Evolutionary conservation across 2,888 invertebrate species (phyloP), one percentile per base, ranked within the genome.

Genomic region (Cephus sareptanus): DNA sequence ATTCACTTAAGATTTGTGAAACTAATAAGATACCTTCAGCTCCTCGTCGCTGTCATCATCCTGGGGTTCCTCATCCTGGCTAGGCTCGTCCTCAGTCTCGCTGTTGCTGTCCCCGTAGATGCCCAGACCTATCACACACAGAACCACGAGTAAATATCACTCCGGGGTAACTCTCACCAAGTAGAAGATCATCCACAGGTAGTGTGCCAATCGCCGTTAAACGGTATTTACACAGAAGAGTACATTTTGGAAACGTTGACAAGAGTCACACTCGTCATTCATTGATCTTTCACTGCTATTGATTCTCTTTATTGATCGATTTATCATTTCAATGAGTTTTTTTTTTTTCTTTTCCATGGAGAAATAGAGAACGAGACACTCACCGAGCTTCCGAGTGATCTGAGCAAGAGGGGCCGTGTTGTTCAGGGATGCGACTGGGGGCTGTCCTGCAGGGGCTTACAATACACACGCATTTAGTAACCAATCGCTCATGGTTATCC

Each of bases 311-410:
- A 56, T 56, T 9, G 23, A 56, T 56, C 23, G 56, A 23, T 56
- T 56, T 56, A 56, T 23, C 56, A 23, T 56, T 56, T 56, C 56
- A 56, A 23, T 56, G 6, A 56, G 23, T 15, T 40, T 12, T 35
- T 35, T 37, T 37, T 40, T 1, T 40, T 56, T 56, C 56, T 56
- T 56, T 56, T 56, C 56, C 56, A 56, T 56, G 56, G 56, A 56
- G 56, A 56, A 56, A 56, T 56, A 56, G 40, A 77, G 81, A 84
- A 84, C 76, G 34, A 77, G 84, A 78, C 85, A 97, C 98, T 98
- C 94, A 98, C 98, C 98, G 92, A 98, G 95, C 92, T 96, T 96
- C 90, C 95, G 95, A 92, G 97, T 96, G 94, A 98, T 95, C 94
- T 97, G 96, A 93, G 97, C 96, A 94, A 97, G 95, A 93, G 97